Percentiles rank a stretch among this genome's conserved stretches.
These are phyloP conservation scores for Etheostoma cragini DNA, from an alignment of 2,113 vertebrate species.

Conservation along the genomic window DNA sequence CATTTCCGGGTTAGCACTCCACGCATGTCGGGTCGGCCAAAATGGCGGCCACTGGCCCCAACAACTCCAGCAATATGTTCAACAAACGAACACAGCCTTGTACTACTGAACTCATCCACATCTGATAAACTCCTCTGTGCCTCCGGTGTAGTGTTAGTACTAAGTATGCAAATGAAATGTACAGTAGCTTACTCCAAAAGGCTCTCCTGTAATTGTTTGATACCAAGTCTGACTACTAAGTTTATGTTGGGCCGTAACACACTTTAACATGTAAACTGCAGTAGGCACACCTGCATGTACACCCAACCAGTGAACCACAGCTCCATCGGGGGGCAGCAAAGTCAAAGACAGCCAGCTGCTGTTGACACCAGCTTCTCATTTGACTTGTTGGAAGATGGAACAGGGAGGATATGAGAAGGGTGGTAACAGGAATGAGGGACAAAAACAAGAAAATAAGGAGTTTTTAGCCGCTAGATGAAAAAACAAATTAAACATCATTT, in stretches of 20 bases:
- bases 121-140: constrained; percentile 18
- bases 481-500: not conserved
- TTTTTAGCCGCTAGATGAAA: not conserved
- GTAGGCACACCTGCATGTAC: not conserved
- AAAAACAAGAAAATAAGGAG: not conserved
- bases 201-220: not conserved
- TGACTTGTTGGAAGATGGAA: constrained; percentile 5
- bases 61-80: constrained; percentile 27
- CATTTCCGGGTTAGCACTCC: too few species aligned
- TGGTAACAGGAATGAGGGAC: not conserved
- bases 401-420: constrained; percentile 14
- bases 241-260: not conserved
- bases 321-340: constrained; percentile 75
- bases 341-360: constrained; percentile 43
- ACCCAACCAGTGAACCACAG: not conserved
- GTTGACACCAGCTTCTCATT: constrained; percentile 27
- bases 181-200: constrained; percentile 11
- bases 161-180: constrained; percentile 37
- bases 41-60: too few species aligned
- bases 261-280: not conserved
- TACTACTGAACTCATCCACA: constrained; percentile 32
- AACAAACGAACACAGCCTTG: constrained; percentile 9
- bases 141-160: constrained; percentile 28
- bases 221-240: not conserved
- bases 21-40: too few species aligned